A percentile compares a stretch with the other conserved stretches of the same genome.
Evolutionary conservation across 2,888 invertebrate species (phyloP).

Genomic region (Andrena praecox): DNA sequence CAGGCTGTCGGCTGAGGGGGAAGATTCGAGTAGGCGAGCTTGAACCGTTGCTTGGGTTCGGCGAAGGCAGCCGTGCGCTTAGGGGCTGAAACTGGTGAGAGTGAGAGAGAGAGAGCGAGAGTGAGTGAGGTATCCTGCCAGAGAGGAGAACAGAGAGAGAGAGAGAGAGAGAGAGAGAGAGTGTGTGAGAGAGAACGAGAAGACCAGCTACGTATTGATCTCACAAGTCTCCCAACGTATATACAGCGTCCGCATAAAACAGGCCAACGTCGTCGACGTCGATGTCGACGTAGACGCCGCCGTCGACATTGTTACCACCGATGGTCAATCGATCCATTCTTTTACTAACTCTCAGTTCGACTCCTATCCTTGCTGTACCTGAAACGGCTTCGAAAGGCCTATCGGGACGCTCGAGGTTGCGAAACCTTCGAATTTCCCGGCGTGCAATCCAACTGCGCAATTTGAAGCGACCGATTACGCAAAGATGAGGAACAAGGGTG

Average conservation of each 20-base stretch:
- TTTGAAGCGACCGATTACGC: too few relatives aligned
- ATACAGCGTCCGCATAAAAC: constrained; percentile 73
- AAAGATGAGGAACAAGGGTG: too few relatives aligned
- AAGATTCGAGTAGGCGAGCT: constrained; percentile 48
- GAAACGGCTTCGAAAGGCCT: background rate
- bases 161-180: background rate
- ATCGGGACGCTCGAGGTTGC: background rate
- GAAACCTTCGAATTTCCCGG: too few relatives aligned
- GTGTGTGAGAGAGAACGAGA: constrained; percentile 31
- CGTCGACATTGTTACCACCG: constrained; percentile 9
- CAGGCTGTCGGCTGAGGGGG: constrained; percentile 12
- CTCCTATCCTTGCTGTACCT: background rate
- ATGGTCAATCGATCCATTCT: background rate
- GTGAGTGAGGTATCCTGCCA: background rate
- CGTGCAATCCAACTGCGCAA: too few relatives aligned
- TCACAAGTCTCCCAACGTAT: constrained; percentile 72
- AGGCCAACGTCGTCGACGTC: constrained; percentile 66
- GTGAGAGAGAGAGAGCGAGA: background rate
- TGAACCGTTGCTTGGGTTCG: constrained; percentile 58
- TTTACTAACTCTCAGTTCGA: background rate
- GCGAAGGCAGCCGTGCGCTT: constrained; percentile 33
- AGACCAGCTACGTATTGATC: constrained; percentile 78
- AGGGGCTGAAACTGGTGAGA: constrained; percentile 16
- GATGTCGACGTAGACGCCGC: constrained; percentile 49
- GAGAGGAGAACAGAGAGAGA: background rate